Conservation (phyloP, 2,888 invertebrate genomes). For the Drosophila hamatofila region DNA sequence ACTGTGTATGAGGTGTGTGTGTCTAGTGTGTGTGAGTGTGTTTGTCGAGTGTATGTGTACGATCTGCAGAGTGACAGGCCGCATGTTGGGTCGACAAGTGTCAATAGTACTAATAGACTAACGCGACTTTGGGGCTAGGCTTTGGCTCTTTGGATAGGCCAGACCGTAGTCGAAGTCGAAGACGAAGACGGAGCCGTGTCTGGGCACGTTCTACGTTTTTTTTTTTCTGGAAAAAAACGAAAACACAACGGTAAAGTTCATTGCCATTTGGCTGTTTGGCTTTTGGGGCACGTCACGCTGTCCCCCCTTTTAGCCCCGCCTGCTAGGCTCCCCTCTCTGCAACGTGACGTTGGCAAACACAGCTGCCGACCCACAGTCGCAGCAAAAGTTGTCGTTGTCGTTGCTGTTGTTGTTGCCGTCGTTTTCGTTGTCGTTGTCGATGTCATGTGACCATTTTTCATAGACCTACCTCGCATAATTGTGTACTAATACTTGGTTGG, state of each 20-base stretch:
- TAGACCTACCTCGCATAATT: slow-evolving; percentile 37
- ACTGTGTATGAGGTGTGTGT: slow-evolving; percentile 18
- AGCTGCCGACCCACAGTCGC: slow-evolving; percentile 66
- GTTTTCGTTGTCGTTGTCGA: slow-evolving; percentile 4
- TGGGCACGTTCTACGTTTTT: slow-evolving; percentile 47
- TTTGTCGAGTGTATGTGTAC: slow-evolving; percentile 48
- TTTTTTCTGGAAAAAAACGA: slow-evolving; percentile 51
- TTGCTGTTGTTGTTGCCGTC: slow-evolving; percentile 8
- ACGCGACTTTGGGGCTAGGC: slow-evolving; percentile 52
- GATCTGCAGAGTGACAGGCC: slow-evolving; percentile 73
- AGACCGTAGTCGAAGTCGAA: slow-evolving; percentile 14
- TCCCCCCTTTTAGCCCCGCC: slow-evolving; percentile 3
- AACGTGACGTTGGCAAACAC: slow-evolving; percentile 70
- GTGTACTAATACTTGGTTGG: slow-evolving; percentile 20
- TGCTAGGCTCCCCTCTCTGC: not conserved
- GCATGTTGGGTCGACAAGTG: slow-evolving; percentile 80
- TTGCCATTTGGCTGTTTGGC: slow-evolving; percentile 73
- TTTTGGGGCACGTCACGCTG: slow-evolving; percentile 59
- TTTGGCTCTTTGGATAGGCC: slow-evolving; percentile 16
- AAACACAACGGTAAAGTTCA: slow-evolving; percentile 79
- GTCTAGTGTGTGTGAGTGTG: slow-evolving; percentile 13
- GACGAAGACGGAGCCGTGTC: slow-evolving; percentile 32
- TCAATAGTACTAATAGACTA: slow-evolving; percentile 83
- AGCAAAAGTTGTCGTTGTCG: slow-evolving; percentile 18
- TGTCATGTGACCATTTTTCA: slow-evolving; percentile 76